A percentile compares a stretch with the other conserved stretches of the same genome.
Conservation (phyloP, 2,113 vertebrate species). For the Dromiciops gliroides region DNA sequence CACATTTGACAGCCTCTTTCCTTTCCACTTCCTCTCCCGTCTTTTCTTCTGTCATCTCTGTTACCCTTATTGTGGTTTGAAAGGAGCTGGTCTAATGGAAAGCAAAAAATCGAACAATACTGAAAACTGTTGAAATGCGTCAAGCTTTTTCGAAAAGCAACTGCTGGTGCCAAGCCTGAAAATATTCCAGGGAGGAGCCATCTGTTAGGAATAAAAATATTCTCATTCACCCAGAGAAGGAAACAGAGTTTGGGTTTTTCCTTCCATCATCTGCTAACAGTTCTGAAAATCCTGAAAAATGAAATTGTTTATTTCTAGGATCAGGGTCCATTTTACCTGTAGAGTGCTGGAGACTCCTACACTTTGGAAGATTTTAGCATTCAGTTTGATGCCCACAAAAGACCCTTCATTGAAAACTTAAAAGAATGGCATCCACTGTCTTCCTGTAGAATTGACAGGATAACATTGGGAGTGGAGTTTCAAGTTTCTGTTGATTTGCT, state of each 20-base stretch:
- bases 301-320: slow-evolving; percentile 7
- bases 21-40: not conserved
- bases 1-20: not conserved
- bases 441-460: not conserved
- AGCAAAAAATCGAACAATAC: not conserved
- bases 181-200: slow-evolving; percentile 9
- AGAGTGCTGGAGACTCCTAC: not conserved
- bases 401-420: not conserved
- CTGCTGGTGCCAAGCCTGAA: not conserved
- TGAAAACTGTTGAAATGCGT: not conserved
- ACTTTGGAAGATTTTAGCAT: not conserved
- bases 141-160: not conserved
- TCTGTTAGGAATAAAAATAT: slow-evolving; percentile 48
- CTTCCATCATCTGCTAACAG: slow-evolving; percentile 55
- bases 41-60: not conserved
- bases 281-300: not conserved
- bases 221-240: slow-evolving; percentile 44
- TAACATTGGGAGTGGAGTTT: too few species aligned
- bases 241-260: not conserved
- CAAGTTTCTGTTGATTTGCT: not conserved
- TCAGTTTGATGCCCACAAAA: not conserved
- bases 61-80: not conserved
- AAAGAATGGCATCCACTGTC: not conserved
- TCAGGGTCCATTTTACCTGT: not conserved
- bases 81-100: not conserved